Evolutionary conservation across 2,888 invertebrate species (phyloP).

Genomic region (Argyra leucocephala): DNA sequence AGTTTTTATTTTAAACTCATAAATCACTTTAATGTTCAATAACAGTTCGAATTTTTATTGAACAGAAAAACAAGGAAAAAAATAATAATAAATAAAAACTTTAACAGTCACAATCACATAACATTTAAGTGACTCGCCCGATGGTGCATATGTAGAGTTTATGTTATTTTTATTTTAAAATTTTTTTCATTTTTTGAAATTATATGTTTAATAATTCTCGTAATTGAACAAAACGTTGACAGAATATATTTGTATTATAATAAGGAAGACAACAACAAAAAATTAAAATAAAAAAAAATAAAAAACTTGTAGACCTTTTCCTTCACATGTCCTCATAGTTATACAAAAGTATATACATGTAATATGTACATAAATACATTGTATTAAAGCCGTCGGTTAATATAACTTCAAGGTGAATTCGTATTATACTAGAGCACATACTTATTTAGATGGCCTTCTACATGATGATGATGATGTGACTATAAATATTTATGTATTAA

Average conservation of each 20-base stretch:
- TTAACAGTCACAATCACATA: not conserved
- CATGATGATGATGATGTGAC: not conserved
- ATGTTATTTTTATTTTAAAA: no score
- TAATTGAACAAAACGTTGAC: not conserved
- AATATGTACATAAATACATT: not conserved
- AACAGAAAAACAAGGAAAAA: not conserved
- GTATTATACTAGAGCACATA: not conserved
- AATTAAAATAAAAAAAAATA: no score
- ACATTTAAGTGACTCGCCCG: not conserved
- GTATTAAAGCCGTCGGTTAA: not conserved
- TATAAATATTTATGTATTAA: not conserved
- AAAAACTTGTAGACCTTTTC: not conserved
- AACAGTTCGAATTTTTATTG: not conserved
- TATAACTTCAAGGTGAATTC: not conserved
- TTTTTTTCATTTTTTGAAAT: not conserved
- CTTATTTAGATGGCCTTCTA: not conserved
- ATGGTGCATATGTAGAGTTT: not conserved
- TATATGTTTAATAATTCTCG: not conserved
- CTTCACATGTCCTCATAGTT: not conserved
- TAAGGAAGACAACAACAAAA: no score
- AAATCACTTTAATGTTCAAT: not conserved
- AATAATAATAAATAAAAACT: no score
- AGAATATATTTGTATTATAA: not conserved
- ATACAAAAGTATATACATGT: not conserved
- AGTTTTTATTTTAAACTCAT: not conserved